Evolutionary conservation across 2,113 vertebrate genomes (phyloP), one percentile per base, ranked within the genome.

Genomic region (Silurus meridionalis): DNA sequence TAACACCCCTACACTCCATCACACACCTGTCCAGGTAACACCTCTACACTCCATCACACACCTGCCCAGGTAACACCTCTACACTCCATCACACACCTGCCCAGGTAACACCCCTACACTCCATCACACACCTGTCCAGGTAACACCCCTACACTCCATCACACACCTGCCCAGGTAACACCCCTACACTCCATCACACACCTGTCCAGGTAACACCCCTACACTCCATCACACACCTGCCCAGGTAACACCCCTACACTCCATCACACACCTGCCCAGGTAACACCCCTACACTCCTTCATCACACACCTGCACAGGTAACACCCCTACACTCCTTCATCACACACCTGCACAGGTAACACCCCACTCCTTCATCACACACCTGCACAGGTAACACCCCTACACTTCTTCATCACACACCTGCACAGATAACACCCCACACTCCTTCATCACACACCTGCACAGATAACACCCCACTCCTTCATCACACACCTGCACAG

Each of bases 331-430:
- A 96, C 88, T 37, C 2, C 88, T 37, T 3, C 80, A 92, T 97
- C 67, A 94, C 94, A 17, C 98, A 99, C 90, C 95, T 99, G 8
- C 66, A 85, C 86, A 67, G 64, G 19, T 63, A 61, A 61, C 60
- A 63, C 61, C 15, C n/a, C 94, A 96, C 88, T 37, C 37, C 37
- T 97, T 99, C 80, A 92, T 97, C 67, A 94, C 94, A 17, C 98
- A 99, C 90, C 95, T 99, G 8, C 66, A 87, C 86, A 67, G 64
- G 19, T 63, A 61, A 61, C 60, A 63, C 61, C 97, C 55, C 94
- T 99, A 82, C 95, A 96, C 89, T 97, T 96, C 90, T 96, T 99
- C 80, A 92, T 97, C 64, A 94, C 94, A 15, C 98, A 99, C 90
- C 95, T 99, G 48, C 93, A 96, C 92, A 97, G 96, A 98, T 99